A percentile compares a stretch with the other conserved stretches of the same genome.
phyloP scores from a whole-genome alignment of 2,113 vertebrate genomes.

The Menura novaehollandiae region DNA sequence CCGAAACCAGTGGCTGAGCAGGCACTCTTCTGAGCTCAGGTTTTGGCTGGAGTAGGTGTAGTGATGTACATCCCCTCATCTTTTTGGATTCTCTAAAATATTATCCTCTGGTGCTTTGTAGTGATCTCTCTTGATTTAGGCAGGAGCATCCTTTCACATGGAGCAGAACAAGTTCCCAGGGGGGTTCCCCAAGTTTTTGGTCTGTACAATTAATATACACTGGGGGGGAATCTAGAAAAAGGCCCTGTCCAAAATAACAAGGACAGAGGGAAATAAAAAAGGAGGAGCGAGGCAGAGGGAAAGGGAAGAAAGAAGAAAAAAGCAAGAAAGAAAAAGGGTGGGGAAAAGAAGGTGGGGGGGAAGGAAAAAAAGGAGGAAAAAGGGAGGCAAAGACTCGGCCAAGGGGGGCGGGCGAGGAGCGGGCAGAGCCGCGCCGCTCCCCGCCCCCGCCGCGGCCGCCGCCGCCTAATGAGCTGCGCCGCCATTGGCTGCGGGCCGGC shows the following conservation, averaged over 20 bases:
- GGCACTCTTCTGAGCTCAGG: rapidly evolving
- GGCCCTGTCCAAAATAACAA: neutral
- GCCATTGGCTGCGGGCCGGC: conserved; percentile 65
- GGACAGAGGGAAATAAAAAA: neutral
- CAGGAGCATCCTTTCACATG: neutral
- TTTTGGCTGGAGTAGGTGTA: neutral
- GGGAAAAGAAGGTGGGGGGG: no score
- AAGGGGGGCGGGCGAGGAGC: neutral
- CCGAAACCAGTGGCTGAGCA: neutral
- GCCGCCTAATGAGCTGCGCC: conserved; percentile 41
- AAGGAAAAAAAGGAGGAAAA: no score
- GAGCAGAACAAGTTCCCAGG: neutral
- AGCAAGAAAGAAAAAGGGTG: neutral
- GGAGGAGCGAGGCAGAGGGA: no score
- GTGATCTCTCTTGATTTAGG: rapidly evolving
- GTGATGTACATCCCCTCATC: neutral
- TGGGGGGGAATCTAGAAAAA: neutral
- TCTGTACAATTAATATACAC: neutral
- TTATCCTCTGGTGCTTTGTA: no score
- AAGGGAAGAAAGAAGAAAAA: neutral
- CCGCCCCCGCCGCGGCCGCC: neutral
- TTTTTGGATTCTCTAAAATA: neutral
- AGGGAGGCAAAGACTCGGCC: neutral
- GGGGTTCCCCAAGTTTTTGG: neutral
- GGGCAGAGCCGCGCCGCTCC: neutral